Conservation (phyloP, 2,113 vertebrate genomes). For the Nesogale talazaci region DNA sequence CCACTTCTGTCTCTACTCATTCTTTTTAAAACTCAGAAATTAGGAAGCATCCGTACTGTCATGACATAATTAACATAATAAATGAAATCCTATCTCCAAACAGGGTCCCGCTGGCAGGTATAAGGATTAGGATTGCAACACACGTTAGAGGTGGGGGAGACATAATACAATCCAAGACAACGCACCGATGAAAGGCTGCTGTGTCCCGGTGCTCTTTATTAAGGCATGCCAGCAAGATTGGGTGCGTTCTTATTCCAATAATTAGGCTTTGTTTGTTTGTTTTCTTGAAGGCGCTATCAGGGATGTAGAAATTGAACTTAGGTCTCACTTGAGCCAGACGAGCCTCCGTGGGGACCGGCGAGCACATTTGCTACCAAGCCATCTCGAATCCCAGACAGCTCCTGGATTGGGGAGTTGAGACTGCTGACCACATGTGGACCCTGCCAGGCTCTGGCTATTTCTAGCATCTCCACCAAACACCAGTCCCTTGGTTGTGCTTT, state of each 20-base stretch:
- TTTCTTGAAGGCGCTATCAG: background rate
- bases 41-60: background rate
- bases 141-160: background rate
- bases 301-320: background rate
- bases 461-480: background rate
- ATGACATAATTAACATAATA: background rate
- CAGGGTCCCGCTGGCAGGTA: background rate
- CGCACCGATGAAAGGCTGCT: background rate
- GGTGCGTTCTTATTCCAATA: background rate
- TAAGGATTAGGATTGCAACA: background rate
- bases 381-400: background rate
- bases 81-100: background rate
- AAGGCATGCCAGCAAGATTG: background rate
- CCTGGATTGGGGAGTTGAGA: background rate
- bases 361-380: background rate
- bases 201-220: background rate
- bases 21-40: background rate
- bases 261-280: slow-evolving; percentile 2
- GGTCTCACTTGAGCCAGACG: background rate
- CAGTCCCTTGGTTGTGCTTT: background rate
- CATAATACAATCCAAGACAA: background rate
- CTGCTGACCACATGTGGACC: background rate
- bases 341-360: background rate
- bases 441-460: slow-evolving; percentile 22
- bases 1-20: background rate